These are phyloP conservation scores for Priocnemis perturbator DNA, from an alignment of 2,888 invertebrate species.

Conservation along the genomic window DNA sequence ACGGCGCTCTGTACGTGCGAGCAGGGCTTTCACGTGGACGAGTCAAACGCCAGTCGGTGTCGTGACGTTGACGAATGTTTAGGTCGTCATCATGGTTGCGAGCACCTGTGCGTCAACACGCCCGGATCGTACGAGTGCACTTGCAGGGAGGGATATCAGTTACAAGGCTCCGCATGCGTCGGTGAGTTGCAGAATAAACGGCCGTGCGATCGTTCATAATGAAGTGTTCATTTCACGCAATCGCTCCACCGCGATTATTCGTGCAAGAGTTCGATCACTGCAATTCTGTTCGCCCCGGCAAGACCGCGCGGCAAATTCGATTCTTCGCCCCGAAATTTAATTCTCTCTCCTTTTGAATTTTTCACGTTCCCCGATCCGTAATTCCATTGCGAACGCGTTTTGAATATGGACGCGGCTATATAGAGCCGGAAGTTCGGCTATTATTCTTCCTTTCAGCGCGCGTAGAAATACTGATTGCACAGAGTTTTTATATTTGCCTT, in stretches of 20 bases:
- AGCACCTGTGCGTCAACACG: conserved; percentile 75
- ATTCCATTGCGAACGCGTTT: neutral
- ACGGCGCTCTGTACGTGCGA: conserved; percentile 63
- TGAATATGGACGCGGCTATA: neutral
- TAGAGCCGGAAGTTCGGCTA: neutral
- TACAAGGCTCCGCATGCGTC: conserved; percentile 55
- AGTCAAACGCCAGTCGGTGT: conserved; percentile 63
- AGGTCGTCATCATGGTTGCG: conserved; percentile 69
- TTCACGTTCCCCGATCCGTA: neutral
- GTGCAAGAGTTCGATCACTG: neutral
- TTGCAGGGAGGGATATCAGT: conserved; percentile 62
- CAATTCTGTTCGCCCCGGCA: too few species aligned
- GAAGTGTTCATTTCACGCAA: neutral
- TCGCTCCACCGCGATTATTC: neutral
- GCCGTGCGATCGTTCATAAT: neutral
- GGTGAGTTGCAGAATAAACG: conserved; percentile 51
- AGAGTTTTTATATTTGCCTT: neutral
- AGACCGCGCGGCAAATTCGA: neutral
- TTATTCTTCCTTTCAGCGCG: too few species aligned
- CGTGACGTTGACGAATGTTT: conserved; percentile 74
- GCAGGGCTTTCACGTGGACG: conserved; percentile 73
- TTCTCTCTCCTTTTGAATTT: neutral
- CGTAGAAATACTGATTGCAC: neutral
- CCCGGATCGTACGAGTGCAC: conserved; percentile 74
- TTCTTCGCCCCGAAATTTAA: conserved; percentile 1